phyloP scores from a whole-genome alignment of 1,140 invertebrate species.

The Trachymyrmex septentrionalis region DNA sequence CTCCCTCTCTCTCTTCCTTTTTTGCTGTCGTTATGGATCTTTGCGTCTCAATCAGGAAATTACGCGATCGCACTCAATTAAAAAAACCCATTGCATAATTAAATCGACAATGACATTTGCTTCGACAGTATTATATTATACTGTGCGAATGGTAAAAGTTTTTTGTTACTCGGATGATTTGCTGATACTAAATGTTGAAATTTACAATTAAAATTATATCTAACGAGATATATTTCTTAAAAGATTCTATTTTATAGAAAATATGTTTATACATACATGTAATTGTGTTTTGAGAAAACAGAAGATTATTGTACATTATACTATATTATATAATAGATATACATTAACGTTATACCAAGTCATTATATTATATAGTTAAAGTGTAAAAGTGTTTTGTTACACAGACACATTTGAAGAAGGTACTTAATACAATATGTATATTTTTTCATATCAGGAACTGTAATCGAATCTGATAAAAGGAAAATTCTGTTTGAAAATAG shows the following conservation, averaged over 20 bases:
- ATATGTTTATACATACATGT: neutral
- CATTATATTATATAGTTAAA: too few species aligned
- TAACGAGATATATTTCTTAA: neutral
- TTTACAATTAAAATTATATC: neutral
- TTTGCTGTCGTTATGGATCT: constrained; percentile 21
- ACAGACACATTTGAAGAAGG: too few species aligned
- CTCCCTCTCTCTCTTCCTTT: neutral
- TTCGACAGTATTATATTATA: neutral
- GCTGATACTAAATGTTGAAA: neutral
- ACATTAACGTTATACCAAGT: too few species aligned
- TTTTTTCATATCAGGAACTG: too few species aligned
- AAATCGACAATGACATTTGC: neutral
- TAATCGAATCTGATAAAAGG: too few species aligned
- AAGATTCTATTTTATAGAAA: neutral
- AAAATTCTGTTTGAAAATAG: neutral
- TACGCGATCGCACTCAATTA: constrained; percentile 31
- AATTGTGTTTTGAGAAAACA: neutral
- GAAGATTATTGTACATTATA: neutral
- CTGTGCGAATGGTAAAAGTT: neutral
- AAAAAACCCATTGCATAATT: constrained; percentile 36
- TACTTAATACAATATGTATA: too few species aligned
- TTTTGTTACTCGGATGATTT: neutral
- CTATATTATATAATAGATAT: too few species aligned
- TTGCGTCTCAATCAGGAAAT: constrained; percentile 35
- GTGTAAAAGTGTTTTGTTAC: too few species aligned